Conservation (phyloP, 2,888 invertebrate genomes). For the Epirrhoe tristata region DNA sequence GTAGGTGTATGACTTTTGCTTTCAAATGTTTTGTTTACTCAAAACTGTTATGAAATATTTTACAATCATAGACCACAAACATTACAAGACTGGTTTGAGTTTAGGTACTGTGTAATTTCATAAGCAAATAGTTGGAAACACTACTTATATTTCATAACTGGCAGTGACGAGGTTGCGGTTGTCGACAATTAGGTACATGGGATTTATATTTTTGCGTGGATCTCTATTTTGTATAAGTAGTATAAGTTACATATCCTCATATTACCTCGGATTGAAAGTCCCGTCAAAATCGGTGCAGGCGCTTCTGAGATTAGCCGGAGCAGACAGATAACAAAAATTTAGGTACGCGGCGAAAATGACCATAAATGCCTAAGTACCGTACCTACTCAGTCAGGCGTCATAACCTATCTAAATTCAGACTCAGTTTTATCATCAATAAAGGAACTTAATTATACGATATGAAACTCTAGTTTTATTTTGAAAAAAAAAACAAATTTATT, state of each 20-base stretch:
- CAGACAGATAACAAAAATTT: too few species aligned
- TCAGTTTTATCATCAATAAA: neutral
- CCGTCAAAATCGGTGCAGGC: too few species aligned
- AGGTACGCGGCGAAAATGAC: too few species aligned
- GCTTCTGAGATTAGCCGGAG: too few species aligned
- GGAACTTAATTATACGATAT: neutral
- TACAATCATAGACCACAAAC: conserved; percentile 27
- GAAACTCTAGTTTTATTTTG: conserved; percentile 13
- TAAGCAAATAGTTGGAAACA: conserved; percentile 24
- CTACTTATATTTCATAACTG: conserved; percentile 29
- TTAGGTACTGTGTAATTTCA: conserved; percentile 21
- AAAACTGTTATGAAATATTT: conserved; percentile 22
- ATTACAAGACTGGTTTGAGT: conserved; percentile 22
- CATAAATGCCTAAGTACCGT: too few species aligned
- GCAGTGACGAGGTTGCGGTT: conserved; percentile 20
- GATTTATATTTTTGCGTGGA: too few species aligned
- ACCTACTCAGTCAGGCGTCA: too few species aligned
- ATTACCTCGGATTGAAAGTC: too few species aligned
- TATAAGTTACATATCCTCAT: too few species aligned
- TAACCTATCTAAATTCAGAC: too few species aligned
- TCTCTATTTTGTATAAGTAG: too few species aligned
- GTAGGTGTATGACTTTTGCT: neutral
- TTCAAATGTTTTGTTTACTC: conserved; percentile 8
- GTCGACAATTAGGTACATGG: too few species aligned
- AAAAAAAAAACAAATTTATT: conserved; percentile 3